Evolutionary conservation across 2,888 invertebrate species (phyloP).

Genomic region (Molanna angustata): DNA sequence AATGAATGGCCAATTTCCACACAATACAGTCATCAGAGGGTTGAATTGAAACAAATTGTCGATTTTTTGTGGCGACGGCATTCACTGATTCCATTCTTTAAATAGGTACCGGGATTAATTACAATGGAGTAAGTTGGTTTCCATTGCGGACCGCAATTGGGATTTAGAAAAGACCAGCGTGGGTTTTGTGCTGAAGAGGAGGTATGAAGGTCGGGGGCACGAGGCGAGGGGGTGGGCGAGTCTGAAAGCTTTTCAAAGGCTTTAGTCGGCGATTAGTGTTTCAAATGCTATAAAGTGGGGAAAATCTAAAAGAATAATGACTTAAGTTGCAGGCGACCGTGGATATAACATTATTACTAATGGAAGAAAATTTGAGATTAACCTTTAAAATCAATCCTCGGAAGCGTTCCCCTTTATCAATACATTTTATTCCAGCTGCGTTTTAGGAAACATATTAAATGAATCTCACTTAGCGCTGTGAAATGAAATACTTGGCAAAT

Average conservation of each 20-base stretch:
- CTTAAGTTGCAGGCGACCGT: constrained; percentile 15
- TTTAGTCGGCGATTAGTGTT: constrained; percentile 29
- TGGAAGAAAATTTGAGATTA: too few species aligned
- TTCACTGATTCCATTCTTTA: constrained; percentile 28
- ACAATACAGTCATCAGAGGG: constrained; percentile 26
- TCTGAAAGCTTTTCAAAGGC: constrained; percentile 29
- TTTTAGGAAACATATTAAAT: too few species aligned
- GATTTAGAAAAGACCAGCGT: constrained; percentile 15
- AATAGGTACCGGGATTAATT: constrained; percentile 29
- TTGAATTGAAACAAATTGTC: constrained; percentile 30
- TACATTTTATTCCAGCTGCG: too few species aligned
- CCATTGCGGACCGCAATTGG: constrained; percentile 18
- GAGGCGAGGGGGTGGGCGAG: constrained; percentile 5
- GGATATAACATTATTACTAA: too few species aligned
- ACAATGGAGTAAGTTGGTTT: constrained; percentile 29
- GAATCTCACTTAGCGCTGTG: too few species aligned
- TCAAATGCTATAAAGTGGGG: constrained; percentile 27
- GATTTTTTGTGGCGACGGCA: constrained; percentile 26
- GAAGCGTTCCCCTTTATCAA: too few species aligned
- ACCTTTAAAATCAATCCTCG: too few species aligned
- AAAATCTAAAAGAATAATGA: constrained; percentile 30
- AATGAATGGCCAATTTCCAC: constrained; percentile 28
- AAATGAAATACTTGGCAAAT: too few species aligned
- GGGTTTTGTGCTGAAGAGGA: constrained; percentile 5
- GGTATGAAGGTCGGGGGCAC: constrained; percentile 2